These are phyloP conservation scores for Monopis laevigella DNA, from an alignment of 2,888 invertebrate species.

Conservation along the genomic window DNA sequence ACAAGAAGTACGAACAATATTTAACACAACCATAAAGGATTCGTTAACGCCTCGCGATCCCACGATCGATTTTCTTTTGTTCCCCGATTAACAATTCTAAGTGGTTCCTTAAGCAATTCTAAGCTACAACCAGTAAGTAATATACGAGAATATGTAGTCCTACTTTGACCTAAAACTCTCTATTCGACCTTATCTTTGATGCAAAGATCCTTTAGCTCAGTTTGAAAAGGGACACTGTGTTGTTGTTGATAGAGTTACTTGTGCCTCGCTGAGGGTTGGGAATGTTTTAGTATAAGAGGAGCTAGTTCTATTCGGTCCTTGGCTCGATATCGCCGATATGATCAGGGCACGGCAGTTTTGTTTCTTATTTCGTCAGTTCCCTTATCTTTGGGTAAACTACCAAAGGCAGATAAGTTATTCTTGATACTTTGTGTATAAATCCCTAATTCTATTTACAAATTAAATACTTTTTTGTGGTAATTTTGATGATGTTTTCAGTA, in stretches of 20 bases:
- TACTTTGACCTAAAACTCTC: not conserved
- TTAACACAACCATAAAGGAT: no score
- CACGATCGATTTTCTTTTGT: not conserved
- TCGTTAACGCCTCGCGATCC: no score
- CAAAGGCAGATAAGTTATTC: no score
- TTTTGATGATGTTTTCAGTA: no score
- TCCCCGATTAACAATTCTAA: not conserved
- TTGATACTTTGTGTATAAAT: no score
- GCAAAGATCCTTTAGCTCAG: not conserved
- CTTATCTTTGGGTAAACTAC: constrained; percentile 16
- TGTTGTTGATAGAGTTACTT: not conserved
- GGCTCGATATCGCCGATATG: constrained; percentile 30
- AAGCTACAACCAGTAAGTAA: not conserved
- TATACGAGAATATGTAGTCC: not conserved
- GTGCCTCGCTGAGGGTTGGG: no score
- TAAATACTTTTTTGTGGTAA: no score
- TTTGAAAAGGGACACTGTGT: not conserved
- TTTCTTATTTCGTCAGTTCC: constrained; percentile 37
- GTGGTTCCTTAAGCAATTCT: not conserved
- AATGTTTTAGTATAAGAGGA: constrained; percentile 8
- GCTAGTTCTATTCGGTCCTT: constrained; percentile 11
- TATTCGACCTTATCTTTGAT: not conserved
- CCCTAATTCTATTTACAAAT: no score
- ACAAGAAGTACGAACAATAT: no score
- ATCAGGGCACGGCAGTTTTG: constrained; percentile 37